Evolutionary conservation across 2,888 invertebrate species (phyloP), one percentile per base, ranked within the genome.

Genomic region (Oeneis ivallda): DNA sequence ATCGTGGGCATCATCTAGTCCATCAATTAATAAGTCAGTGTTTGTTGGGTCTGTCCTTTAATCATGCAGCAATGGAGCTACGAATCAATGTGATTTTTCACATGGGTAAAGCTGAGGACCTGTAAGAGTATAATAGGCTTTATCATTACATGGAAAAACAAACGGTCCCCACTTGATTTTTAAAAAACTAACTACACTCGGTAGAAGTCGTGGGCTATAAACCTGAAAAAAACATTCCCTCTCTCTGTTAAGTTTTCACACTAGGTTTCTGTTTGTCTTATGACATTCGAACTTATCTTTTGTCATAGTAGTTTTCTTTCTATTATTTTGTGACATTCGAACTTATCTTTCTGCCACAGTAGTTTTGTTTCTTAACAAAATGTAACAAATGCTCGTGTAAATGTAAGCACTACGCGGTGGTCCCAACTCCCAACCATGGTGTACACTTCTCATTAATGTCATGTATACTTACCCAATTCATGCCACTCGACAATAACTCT

Each of bases 371-470:
- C 59, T 53, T 60, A 45, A 64, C 70, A 71, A 66, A 56, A 69
- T 67, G 70, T 70, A 63, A 64, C 71, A 65, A 67, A 71, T 69
- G 66, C 65, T 65, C 61, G 39, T 49, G 53, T 62, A 66, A 62
- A 67, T 67, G 66, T 67, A 61, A 70, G 50, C 58, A 65, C 76
- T 60, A 68, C 70, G 76, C 72, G 77, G 76, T 77, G 77, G 77
- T 76, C 77, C 70, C 74, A 74, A 8, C 74, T 26, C 26, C 26
- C 26, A 26, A 26, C 72, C 66, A 72, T 60, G 60, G 66, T 66
- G 64, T 68, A 70, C 64, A 68, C 57, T 26, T 56, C 47, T 63
- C 66, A 64, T 64, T 62, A 66, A 62, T 60, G 62, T 60, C 61
- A 37, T 52, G 34, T 60, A 50, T 56, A 65, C 56, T 54, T 59